Evolutionary conservation across 2,888 invertebrate genomes (phyloP).

Genomic region (Hirtodrosophila alboralis): DNA sequence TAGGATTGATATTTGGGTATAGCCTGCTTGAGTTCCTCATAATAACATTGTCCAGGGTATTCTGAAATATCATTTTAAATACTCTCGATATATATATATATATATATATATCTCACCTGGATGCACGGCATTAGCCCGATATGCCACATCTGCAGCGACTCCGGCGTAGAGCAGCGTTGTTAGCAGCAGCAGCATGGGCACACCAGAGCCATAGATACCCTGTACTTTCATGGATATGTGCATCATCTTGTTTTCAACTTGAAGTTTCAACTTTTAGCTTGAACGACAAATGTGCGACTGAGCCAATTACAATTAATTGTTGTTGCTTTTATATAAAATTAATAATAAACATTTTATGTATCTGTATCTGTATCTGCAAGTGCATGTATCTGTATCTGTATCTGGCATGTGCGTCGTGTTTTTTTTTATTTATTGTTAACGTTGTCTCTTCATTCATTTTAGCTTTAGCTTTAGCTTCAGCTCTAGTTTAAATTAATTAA

Average conservation of each 20-base stretch:
- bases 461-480: constrained; percentile 37
- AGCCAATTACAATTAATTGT: constrained; percentile 80
- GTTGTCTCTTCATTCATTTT: constrained; percentile 26
- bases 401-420: constrained; percentile 50
- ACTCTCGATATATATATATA: not conserved
- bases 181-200: constrained; percentile 42
- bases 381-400: constrained; percentile 16
- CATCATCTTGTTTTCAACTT: constrained; percentile 1
- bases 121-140: constrained; percentile 79
- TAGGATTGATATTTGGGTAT: constrained; percentile 79
- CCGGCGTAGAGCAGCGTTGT: constrained; percentile 28
- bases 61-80: constrained; percentile 42
- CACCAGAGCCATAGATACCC: constrained; percentile 8
- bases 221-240: constrained; percentile 25
- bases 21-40: constrained; percentile 75
- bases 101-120: constrained; percentile 58
- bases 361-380: constrained; percentile 7
- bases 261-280: constrained; percentile 46
- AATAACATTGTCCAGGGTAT: constrained; percentile 80
- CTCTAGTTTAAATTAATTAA: constrained; percentile 68
- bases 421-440: constrained; percentile 53
- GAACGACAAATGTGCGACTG: constrained; percentile 74
- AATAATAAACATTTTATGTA: constrained; percentile 61
- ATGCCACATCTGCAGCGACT: constrained; percentile 65
- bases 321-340: constrained; percentile 83